Evolutionary conservation across 1,140 invertebrate genomes (phyloP).

Genomic region (Eueides isabella): DNA sequence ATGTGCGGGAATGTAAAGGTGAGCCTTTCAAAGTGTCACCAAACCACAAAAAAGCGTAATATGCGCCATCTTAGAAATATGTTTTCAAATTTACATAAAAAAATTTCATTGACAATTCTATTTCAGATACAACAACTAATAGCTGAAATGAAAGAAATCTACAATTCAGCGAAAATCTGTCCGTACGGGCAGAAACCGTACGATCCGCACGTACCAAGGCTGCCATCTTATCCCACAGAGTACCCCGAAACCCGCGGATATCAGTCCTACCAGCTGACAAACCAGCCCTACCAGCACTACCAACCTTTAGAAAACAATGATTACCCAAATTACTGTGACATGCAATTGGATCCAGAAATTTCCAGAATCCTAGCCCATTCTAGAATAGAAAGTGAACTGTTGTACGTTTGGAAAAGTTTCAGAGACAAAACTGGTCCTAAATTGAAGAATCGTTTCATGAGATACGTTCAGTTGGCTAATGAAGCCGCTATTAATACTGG

Average conservation of each 20-base stretch:
- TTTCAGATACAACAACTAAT: conserved; percentile 88
- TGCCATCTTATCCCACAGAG: conserved; percentile 42
- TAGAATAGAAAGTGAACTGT: conserved; percentile 87
- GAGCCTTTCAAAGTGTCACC: too few relatives aligned
- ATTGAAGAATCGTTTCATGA: conserved; percentile 88
- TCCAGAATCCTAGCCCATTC: conserved; percentile 87
- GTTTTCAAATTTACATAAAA: not conserved
- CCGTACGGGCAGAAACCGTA: conserved; percentile 83
- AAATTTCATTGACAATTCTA: not conserved
- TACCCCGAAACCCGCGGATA: conserved; percentile 40
- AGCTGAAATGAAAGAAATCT: conserved; percentile 91
- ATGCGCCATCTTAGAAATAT: too few relatives aligned
- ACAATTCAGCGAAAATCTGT: conserved; percentile 88
- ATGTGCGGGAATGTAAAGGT: too few relatives aligned
- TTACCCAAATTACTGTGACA: conserved; percentile 84
- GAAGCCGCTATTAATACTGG: conserved; percentile 89
- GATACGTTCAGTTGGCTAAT: conserved; percentile 91
- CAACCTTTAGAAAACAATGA: conserved; percentile 53
- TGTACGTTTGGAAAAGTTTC: conserved; percentile 91
- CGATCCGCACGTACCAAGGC: conserved; percentile 64
- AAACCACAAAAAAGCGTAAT: too few relatives aligned
- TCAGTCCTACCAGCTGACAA: conserved; percentile 56
- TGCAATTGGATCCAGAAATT: conserved; percentile 87
- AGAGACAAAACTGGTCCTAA: conserved; percentile 89
- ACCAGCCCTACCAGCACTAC: conserved; percentile 64